Conservation (phyloP, 1,140 invertebrate species). For the Caerostris darwini region DNA sequence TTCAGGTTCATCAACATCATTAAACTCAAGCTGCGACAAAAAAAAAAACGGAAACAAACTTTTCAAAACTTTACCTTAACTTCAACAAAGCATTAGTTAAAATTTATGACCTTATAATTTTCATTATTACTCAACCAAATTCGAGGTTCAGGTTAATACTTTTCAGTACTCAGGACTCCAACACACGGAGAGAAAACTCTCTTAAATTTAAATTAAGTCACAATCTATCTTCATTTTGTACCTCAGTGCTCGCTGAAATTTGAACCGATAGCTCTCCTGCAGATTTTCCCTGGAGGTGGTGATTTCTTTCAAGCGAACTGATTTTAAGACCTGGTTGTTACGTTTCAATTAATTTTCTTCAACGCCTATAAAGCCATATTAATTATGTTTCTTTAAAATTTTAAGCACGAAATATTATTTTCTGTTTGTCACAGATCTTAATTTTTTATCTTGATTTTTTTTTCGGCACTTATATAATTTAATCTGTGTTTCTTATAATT, state of each 20-base stretch:
- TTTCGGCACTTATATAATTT: not conserved
- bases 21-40: too few species aligned
- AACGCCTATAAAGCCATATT: not conserved
- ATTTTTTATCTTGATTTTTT: not conserved
- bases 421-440: not conserved
- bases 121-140: not conserved
- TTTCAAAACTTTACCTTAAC: too few species aligned
- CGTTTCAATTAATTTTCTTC: constrained; percentile 29
- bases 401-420: not conserved
- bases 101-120: not conserved
- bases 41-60: too few species aligned
- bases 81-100: too few species aligned
- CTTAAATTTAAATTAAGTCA: constrained; percentile 23
- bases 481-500: not conserved
- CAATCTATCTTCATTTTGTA: constrained; percentile 22
- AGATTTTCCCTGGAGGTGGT: not conserved
- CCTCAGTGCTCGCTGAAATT: not conserved
- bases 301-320: not conserved
- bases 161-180: not conserved
- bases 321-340: not conserved
- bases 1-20: too few species aligned
- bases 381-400: not conserved
- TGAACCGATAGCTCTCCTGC: not conserved
- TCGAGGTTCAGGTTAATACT: not conserved
- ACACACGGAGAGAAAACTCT: not conserved